Conservation (phyloP, 2,113 vertebrate species). For the Pangasianodon hypophthalmus region DNA sequence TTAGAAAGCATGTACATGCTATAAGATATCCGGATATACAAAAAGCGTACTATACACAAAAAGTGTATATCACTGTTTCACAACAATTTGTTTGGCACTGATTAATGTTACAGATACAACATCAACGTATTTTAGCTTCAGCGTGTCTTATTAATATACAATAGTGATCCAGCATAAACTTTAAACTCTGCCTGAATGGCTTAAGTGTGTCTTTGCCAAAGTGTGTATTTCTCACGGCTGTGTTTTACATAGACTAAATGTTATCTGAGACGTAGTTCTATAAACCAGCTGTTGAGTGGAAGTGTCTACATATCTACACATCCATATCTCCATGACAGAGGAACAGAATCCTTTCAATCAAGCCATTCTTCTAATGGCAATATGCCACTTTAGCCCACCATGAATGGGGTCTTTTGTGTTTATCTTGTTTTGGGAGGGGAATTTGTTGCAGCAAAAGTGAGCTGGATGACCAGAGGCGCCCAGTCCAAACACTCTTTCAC, state of each 20-base stretch:
- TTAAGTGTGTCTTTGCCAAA: neutral
- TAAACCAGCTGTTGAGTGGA: slow-evolving; percentile 20
- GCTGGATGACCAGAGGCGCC: slow-evolving; percentile 1
- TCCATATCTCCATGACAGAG: neutral
- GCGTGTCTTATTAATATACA: neutral
- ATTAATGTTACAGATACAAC: neutral
- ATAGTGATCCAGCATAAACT: neutral
- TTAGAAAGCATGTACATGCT: neutral
- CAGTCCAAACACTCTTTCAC: slow-evolving; percentile 20
- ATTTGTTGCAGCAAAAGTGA: slow-evolving; percentile 8
- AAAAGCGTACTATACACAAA: neutral
- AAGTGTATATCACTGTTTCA: neutral
- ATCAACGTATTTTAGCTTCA: neutral
- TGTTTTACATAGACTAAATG: neutral
- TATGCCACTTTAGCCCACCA: neutral
- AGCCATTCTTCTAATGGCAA: neutral
- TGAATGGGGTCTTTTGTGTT: slow-evolving; percentile 7
- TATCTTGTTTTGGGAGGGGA: slow-evolving; percentile 1
- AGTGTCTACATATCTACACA: slow-evolving; percentile 8
- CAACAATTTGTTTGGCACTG: neutral
- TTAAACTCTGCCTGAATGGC: neutral
- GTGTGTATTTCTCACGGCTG: neutral
- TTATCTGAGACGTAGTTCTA: neutral
- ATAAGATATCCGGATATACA: neutral
- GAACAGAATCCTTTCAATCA: slow-evolving; percentile 13